Percentiles rank a stretch among this genome's conserved stretches.
Evolutionary conservation across 2,888 invertebrate genomes (phyloP).

Genomic region (Phyto melanocephala): DNA sequence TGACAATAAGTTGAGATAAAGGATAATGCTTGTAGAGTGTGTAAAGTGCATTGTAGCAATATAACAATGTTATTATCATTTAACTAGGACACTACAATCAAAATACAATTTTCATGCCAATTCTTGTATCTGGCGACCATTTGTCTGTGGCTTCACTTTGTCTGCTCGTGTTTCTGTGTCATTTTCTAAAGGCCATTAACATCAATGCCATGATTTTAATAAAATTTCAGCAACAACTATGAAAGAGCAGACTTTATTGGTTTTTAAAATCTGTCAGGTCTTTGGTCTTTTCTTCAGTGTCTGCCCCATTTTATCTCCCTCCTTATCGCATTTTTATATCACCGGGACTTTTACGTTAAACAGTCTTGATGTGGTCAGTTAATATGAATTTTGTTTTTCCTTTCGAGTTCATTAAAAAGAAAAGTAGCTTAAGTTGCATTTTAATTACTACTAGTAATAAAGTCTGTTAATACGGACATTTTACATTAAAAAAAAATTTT

Average conservation of each 20-base stretch:
- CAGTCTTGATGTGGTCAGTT: conserved; percentile 39
- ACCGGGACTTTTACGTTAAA: neutral
- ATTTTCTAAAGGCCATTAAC: conserved; percentile 52
- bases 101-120: neutral
- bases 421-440: conserved; percentile 35
- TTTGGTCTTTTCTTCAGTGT: neutral
- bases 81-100: neutral
- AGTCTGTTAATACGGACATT: neutral
- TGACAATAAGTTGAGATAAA: conserved; percentile 11
- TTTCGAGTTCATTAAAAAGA: conserved; percentile 15
- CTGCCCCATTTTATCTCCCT: neutral
- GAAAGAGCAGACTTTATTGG: conserved; percentile 21
- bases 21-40: conserved; percentile 33
- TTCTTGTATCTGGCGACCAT: conserved; percentile 28
- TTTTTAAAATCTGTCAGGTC: conserved; percentile 23
- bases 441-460: conserved; percentile 18
- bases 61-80: conserved; percentile 48
- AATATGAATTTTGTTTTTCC: neutral
- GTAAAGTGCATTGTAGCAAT: conserved; percentile 54
- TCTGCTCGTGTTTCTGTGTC: conserved; percentile 32
- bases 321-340: neutral
- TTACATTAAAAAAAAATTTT: neutral
- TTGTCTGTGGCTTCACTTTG: conserved; percentile 28
- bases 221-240: conserved; percentile 44
- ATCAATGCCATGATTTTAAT: conserved; percentile 56